Evolutionary conservation across 2,888 invertebrate genomes (phyloP).

Genomic region (Dasypogon diadema): DNA sequence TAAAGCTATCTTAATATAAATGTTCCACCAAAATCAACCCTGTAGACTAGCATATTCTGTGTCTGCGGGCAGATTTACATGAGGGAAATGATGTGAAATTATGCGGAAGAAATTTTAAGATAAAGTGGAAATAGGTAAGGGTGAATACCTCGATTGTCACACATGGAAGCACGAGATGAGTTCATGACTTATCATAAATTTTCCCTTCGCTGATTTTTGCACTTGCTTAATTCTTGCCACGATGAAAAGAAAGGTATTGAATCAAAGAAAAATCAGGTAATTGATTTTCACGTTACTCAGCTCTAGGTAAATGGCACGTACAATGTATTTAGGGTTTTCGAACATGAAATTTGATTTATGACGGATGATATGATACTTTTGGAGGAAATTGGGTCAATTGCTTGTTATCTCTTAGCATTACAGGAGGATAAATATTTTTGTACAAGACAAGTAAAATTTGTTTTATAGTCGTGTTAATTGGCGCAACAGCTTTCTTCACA

Average conservation of each 20-base stretch:
- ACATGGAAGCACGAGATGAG: constrained; percentile 41
- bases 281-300: background rate
- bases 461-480: too few relatives aligned
- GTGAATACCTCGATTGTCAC: constrained; percentile 47
- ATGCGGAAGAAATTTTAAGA: constrained; percentile 47
- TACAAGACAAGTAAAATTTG: too few relatives aligned
- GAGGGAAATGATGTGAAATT: constrained; percentile 49
- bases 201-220: constrained; percentile 20
- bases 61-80: constrained; percentile 48
- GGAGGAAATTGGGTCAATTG: too few relatives aligned
- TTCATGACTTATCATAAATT: constrained; percentile 45
- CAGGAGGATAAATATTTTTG: too few relatives aligned
- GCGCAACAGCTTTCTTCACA: too few relatives aligned
- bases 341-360: too few relatives aligned
- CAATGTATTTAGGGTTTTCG: too few relatives aligned
- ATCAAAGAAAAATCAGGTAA: constrained; percentile 24
- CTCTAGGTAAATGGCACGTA: too few relatives aligned
- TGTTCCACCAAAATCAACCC: constrained; percentile 24
- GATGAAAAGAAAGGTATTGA: background rate
- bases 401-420: too few relatives aligned
- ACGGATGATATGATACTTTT: too few relatives aligned
- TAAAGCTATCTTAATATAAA: constrained; percentile 44
- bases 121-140: constrained; percentile 43
- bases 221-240: background rate
- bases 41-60: constrained; percentile 38